Conservation (phyloP, 2,113 vertebrate species). For the Steatornis caripensis region DNA sequence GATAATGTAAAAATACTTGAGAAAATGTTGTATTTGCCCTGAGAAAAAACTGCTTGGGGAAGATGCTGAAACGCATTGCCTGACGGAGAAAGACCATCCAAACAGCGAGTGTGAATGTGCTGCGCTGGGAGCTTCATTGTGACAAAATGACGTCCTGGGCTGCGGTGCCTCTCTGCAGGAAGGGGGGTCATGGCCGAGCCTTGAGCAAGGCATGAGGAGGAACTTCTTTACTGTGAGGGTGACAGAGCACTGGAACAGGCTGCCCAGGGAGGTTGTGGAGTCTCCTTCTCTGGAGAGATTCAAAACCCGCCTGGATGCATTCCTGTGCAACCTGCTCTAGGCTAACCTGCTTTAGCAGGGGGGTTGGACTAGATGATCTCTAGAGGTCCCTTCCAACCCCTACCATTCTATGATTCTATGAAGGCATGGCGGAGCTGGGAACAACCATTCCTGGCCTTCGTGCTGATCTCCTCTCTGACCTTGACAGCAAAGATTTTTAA, state of each 20-base stretch:
- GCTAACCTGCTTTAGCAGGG: too few species aligned
- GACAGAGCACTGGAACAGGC: too few species aligned
- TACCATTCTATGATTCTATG: too few species aligned
- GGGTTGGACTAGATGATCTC: too few species aligned
- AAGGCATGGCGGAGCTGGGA: not conserved
- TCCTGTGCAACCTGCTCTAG: too few species aligned
- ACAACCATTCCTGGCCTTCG: not conserved
- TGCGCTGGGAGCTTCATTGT: not conserved
- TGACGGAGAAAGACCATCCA: not conserved
- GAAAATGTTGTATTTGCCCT: not conserved
- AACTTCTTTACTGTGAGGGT: too few species aligned
- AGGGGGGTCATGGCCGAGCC: accelerated
- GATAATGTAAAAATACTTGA: not conserved
- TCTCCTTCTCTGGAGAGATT: too few species aligned
- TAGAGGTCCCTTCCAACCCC: too few species aligned
- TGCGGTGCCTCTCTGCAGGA: not conserved
- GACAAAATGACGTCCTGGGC: not conserved
- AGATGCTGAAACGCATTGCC: not conserved
- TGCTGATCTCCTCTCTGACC: not conserved
- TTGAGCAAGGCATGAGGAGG: not conserved
- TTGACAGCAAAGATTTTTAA: not conserved
- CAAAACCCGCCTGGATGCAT: too few species aligned
- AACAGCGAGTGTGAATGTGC: not conserved
- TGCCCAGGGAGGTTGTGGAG: too few species aligned
- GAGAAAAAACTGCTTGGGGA: not conserved